Base-by-base conservation (phyloP, 1,140 invertebrate species). In the Magallana gigas region DNA sequence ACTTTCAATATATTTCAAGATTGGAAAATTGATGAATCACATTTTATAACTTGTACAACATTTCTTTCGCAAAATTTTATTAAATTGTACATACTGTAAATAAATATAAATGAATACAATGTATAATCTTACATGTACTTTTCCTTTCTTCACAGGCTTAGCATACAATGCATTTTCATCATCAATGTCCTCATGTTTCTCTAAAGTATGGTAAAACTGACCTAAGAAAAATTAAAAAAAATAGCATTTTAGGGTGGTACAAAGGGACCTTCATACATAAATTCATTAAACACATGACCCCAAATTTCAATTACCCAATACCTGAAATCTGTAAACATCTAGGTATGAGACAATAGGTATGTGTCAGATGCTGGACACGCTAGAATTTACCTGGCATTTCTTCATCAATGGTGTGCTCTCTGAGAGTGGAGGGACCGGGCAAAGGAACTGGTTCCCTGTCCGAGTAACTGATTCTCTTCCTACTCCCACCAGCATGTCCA, bases 401-500 rank as follows among this genome's bases (percentile, higher is more conserved):
- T 36, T 91, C 89, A 83, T 91, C 89, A 85, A 91, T 88, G 29
- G 87, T 88, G 87, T 90, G 89, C 57, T 88, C 86, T 82, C 90
- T 82, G 62, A 71, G 18, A n/a, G 57, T 80, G 14, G 57, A 71
- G 9, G 87, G 64, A 5, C 58, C 83, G 2, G 88, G 88, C 4
- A 84, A 62, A 9, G 76, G 90, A 57, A 64, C 88, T 59, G 83
- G 87, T 48, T 88, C 87, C 56, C 88, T 82, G 14, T 90, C 90
- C 11, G 86, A 89, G 62, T 87, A 87, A 84, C 90, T 89, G 14
- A 87, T 88, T 57, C 90, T 84, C 64, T 91, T 89, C 71, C 85
- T 85, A 48, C 85, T 81, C 83, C 76, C 11, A 83, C 88, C 84
- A 89, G 87, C 90, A 87, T 85, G 87, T 76, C 90, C 87, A 88